phyloP scores from a whole-genome alignment of 1,140 invertebrate species.

The Drosophila elegans region DNA sequence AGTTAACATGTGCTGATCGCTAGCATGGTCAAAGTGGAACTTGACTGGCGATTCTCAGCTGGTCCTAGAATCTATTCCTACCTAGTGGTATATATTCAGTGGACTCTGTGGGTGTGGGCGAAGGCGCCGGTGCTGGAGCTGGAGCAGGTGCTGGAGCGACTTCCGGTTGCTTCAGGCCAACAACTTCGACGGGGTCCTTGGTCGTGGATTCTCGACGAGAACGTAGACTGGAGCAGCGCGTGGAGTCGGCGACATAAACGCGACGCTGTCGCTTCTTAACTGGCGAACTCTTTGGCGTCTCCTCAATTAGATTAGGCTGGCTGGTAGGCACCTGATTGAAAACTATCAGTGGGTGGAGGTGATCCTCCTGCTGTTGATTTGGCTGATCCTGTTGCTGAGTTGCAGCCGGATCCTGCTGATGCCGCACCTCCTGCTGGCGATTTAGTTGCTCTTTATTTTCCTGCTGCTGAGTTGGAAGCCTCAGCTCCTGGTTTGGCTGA shows the following conservation, averaged over 20 bases:
- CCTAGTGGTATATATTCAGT: slow-evolving; percentile 55
- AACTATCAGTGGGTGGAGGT: slow-evolving; percentile 18
- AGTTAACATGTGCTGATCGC: background rate
- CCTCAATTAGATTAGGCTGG: background rate
- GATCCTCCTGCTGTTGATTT: background rate
- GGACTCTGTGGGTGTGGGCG: slow-evolving; percentile 58
- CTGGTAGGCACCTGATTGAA: background rate
- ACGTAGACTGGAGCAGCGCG: slow-evolving; percentile 55
- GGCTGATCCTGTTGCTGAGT: background rate
- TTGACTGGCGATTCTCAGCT: background rate
- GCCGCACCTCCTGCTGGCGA: background rate
- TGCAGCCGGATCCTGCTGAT: background rate
- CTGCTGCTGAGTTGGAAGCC: background rate
- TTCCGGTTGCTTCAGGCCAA: slow-evolving; percentile 8
- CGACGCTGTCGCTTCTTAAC: slow-evolving; percentile 53
- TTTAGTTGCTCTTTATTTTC: background rate
- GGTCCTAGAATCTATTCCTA: slow-evolving; percentile 5
- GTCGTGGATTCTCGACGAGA: slow-evolving; percentile 31
- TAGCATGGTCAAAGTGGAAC: background rate
- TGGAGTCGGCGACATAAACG: slow-evolving; percentile 48
- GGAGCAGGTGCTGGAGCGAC: slow-evolving; percentile 13
- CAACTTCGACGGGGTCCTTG: background rate
- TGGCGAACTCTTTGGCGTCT: background rate
- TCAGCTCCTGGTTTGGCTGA: background rate
- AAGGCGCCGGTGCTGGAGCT: slow-evolving; percentile 13